Base-by-base conservation (phyloP, 2,797 vertebrate species). In the Danio tinwini region DNA sequence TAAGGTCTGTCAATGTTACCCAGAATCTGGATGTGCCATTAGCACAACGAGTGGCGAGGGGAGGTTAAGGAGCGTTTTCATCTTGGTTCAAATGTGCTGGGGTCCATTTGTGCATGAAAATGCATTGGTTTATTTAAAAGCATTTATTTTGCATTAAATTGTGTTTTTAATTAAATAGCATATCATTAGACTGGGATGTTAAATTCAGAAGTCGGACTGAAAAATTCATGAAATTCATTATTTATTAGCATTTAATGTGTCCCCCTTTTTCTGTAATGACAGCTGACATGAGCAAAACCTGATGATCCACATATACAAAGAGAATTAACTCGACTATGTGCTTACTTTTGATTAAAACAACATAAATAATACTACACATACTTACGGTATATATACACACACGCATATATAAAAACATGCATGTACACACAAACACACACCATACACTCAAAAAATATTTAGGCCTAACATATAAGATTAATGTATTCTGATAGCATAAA, bases 1-100 rank as follows among this genome's bases (percentile, higher is more conserved):
- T 2, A 76, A 89, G 89, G 86, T 82, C 85, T 85, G 88, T 91
- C 90, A 89, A 87, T 88, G 68, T 85, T 86, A 76, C 62, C 75
- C 82, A 87, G 78, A 83, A 86, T 87, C 85, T 85, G 87, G 78
- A 84, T 44, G 72, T 67, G 67, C 73, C 74, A 76, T 84, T 76
- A 72, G 69, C 44, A 7, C 40, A 80, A 77, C 80, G 44, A 62
- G 37, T 45, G 52, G n/a, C 29, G 52, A 52, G 45, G 13, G 56
- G 40, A 59, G 12, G 14, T 47, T 78, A 70, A 44, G 5, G 19
- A 45, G 50, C 17, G 4, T 19, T 77, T 52, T 56, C 42, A 56
- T 47, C 17, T 29, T 68, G 16, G 0, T 13, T 40, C 47, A 47
- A 7, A 47, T 47, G 45, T 47, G 12, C 7, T 12, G 45, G 2